These are phyloP conservation scores for Elachura formosa DNA, from an alignment of 2,113 vertebrate genomes.

Conservation along the genomic window DNA sequence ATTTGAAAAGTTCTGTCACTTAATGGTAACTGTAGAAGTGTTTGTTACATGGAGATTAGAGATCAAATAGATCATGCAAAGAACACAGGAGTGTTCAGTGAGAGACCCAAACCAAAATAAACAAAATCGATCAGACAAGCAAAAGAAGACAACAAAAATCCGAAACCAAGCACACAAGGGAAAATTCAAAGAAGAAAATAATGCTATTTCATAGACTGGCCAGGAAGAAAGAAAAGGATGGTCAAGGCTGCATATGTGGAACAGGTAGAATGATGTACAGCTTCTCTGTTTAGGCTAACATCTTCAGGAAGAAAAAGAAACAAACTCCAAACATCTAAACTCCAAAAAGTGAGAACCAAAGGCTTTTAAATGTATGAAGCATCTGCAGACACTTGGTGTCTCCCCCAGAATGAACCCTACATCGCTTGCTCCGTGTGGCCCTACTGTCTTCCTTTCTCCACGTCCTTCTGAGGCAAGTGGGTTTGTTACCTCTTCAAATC, in stretches of 20 bases:
- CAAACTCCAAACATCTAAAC: neutral
- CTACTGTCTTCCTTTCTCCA: neutral
- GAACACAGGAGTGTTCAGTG: neutral
- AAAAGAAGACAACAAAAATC: neutral
- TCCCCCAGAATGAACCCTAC: neutral
- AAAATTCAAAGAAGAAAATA: neutral
- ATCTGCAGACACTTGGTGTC: neutral
- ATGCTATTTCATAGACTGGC: neutral
- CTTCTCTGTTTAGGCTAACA: neutral
- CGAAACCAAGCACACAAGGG: neutral
- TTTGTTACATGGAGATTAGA: neutral
- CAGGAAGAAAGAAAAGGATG: neutral
- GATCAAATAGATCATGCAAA: neutral
- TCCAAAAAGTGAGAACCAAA: neutral
- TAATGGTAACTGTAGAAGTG: neutral
- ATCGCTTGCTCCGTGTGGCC: neutral
- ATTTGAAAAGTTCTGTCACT: neutral
- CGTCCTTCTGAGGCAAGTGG: rapidly evolving
- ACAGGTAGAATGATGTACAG: neutral
- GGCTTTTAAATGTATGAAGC: neutral
- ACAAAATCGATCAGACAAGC: neutral
- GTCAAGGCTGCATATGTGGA: neutral
- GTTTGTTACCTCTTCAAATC: neutral
- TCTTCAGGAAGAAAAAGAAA: neutral
- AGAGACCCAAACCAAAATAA: neutral